phyloP scores from a whole-genome alignment of 2,113 vertebrate species.

The Tachysurus fulvidraco region DNA sequence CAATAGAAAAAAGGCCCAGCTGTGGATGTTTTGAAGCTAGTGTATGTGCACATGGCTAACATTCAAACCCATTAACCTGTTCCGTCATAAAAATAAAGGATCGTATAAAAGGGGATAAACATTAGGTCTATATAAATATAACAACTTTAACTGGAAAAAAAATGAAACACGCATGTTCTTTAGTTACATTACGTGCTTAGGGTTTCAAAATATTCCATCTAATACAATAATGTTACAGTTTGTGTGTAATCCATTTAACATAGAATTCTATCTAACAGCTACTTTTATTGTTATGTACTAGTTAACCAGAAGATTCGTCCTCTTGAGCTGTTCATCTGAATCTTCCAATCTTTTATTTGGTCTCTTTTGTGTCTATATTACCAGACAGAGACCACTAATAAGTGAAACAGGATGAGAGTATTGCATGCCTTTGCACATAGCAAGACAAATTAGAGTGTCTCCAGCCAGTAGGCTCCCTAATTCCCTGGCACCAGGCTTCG shows the following conservation, averaged over 20 bases:
- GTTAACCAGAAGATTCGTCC: not conserved
- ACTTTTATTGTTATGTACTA: not conserved
- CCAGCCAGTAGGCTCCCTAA: constrained; percentile 72
- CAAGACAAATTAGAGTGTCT: constrained; percentile 78
- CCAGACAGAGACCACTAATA: constrained; percentile 67
- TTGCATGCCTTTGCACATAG: constrained; percentile 78
- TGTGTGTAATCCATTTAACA: not conserved
- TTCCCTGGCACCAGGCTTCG: constrained; percentile 72
- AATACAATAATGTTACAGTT: not conserved
- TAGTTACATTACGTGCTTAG: not conserved
- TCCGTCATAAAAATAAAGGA: not conserved
- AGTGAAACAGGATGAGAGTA: constrained; percentile 63
- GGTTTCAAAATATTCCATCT: not conserved
- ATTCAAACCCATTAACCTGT: constrained; percentile 29
- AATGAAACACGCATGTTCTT: not conserved
- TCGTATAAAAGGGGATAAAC: not conserved
- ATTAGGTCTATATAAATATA: not conserved
- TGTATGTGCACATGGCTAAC: not conserved
- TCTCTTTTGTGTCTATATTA: constrained; percentile 63
- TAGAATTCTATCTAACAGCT: not conserved
- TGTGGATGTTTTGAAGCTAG: constrained; percentile 35
- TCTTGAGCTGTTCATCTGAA: constrained; percentile 32
- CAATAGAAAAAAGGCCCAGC: constrained; percentile 30
- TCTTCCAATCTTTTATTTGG: constrained; percentile 57
- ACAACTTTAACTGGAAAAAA: not conserved